Evolutionary conservation across 2,113 vertebrate species (phyloP).

Genomic region (Megaleporinus macrocephalus): DNA sequence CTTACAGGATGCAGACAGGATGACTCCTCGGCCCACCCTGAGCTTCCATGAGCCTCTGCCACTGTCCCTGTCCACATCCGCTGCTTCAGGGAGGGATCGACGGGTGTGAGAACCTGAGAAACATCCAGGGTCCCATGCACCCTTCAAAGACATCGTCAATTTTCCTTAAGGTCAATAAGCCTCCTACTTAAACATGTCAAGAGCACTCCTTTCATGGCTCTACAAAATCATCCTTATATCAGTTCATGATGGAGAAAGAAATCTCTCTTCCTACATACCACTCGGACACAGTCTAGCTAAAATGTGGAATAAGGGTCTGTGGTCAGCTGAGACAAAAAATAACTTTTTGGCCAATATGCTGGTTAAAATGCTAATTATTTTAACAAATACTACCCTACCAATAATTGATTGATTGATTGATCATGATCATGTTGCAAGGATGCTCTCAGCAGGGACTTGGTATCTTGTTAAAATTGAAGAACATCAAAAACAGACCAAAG

Average conservation of each 20-base stretch:
- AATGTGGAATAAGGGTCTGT: too few relatives aligned
- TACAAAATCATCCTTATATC: background rate
- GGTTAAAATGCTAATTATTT: too few relatives aligned
- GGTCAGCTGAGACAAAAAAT: too few relatives aligned
- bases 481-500: too few relatives aligned
- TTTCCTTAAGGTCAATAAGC: background rate
- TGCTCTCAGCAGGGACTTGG: too few relatives aligned
- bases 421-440: too few relatives aligned
- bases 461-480: too few relatives aligned
- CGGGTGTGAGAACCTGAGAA: constrained; percentile 64
- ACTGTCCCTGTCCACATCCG: constrained; percentile 57
- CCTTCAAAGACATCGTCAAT: constrained; percentile 31
- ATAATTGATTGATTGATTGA: too few relatives aligned
- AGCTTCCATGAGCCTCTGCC: constrained; percentile 60
- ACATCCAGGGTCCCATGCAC: constrained; percentile 14
- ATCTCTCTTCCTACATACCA: too few relatives aligned
- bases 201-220: background rate
- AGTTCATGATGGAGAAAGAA: background rate
- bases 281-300: too few relatives aligned
- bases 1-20: constrained; percentile 80
- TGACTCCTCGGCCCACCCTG: constrained; percentile 70
- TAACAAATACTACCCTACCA: too few relatives aligned
- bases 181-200: constrained; percentile 11
- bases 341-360: too few relatives aligned
- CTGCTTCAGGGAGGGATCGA: constrained; percentile 34